These are phyloP conservation scores for Oedothorax gibbosus DNA, from an alignment of 1,140 invertebrate genomes.

Conservation along the genomic window DNA sequence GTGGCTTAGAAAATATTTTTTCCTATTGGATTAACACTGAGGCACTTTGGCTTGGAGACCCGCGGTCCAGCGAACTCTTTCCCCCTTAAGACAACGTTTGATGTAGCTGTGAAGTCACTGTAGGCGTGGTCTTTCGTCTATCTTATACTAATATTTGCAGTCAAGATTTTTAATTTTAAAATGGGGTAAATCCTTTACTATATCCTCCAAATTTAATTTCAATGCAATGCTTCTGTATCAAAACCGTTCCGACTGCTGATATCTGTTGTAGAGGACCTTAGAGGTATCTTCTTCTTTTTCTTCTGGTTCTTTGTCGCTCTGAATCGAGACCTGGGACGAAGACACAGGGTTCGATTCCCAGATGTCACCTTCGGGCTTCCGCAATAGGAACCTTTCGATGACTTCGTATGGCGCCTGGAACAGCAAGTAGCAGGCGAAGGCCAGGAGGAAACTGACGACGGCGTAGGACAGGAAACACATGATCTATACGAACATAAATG, in stretches of 20 bases:
- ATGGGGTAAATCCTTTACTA: no score
- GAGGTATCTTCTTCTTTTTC: background rate
- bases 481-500: background rate
- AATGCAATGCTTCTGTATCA: background rate
- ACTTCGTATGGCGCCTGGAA: constrained; percentile 28
- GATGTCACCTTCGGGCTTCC: background rate
- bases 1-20: no score
- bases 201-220: no score
- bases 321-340: constrained; percentile 3
- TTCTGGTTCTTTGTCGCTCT: background rate
- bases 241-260: constrained; percentile 6
- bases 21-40: no score
- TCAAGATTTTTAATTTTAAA: no score
- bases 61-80: no score
- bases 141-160: no score
- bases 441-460: constrained; percentile 7
- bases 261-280: constrained; percentile 25
- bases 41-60: no score
- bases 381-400: constrained; percentile 9
- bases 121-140: no score
- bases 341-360: constrained; percentile 12
- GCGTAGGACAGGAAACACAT: constrained; percentile 46
- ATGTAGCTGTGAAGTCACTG: no score
- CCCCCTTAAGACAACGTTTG: no score
- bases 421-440: constrained; percentile 23